A percentile compares a stretch with the other conserved stretches of the same genome.
phyloP scores from a whole-genome alignment of 2,888 invertebrate genomes.

The Epinotia nisella region DNA sequence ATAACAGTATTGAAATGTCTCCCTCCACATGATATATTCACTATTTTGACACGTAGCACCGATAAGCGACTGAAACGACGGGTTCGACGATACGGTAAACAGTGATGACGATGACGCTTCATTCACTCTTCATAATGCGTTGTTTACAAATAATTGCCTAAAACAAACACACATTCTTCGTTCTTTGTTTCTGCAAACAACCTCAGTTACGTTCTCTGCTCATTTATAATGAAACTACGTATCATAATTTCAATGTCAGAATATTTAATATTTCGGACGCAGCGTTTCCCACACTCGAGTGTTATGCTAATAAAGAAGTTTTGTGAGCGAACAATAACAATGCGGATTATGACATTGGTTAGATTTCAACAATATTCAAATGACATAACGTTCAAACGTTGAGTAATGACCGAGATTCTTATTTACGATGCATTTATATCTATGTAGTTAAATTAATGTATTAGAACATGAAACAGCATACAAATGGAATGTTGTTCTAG shows the following conservation, averaged over 20 bases:
- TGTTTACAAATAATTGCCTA: constrained; percentile 69
- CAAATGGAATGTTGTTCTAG: constrained; percentile 38
- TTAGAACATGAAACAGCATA: constrained; percentile 11
- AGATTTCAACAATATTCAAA: constrained; percentile 25
- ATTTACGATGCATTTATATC: neutral
- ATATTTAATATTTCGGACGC: constrained; percentile 28
- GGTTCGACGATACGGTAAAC: constrained; percentile 27
- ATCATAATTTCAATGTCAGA: constrained; percentile 44
- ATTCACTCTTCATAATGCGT: constrained; percentile 53
- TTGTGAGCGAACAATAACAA: constrained; percentile 32
- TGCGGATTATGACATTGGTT: constrained; percentile 33
- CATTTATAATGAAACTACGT: constrained; percentile 24
- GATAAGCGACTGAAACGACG: constrained; percentile 51
- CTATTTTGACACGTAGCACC: constrained; percentile 48
- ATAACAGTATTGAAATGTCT: constrained; percentile 31
- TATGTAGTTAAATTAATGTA: neutral
- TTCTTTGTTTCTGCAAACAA: constrained; percentile 38
- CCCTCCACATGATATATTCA: constrained; percentile 30
- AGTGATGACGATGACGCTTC: constrained; percentile 39
- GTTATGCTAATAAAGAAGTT: constrained; percentile 35
- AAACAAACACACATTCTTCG: constrained; percentile 43
- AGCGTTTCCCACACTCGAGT: constrained; percentile 33
- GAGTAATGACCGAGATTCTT: neutral
- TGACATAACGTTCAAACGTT: constrained; percentile 36
- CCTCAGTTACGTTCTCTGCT: constrained; percentile 41